Conservation (phyloP, 2,797 vertebrate genomes). For the Myotis myotis region DNA sequence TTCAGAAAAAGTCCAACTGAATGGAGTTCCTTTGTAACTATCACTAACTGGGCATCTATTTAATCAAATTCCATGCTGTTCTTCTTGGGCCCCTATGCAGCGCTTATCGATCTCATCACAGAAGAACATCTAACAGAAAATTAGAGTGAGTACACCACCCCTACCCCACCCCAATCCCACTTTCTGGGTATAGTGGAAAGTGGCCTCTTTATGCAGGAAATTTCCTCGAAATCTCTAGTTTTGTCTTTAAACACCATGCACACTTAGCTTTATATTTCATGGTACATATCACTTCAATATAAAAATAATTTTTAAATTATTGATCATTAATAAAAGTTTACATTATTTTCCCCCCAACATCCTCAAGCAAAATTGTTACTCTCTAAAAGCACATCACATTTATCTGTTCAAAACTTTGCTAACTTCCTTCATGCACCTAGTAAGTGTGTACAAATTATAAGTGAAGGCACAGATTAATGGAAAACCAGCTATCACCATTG, state of each 20-base stretch:
- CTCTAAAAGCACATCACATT: neutral
- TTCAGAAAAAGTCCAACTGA: slow-evolving; percentile 11
- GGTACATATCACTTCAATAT: neutral
- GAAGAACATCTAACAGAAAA: neutral
- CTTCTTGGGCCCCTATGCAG: neutral
- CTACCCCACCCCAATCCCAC: neutral
- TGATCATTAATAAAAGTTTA: neutral
- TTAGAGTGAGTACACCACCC: neutral
- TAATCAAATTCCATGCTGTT: neutral
- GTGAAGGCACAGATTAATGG: neutral
- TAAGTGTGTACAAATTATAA: neutral
- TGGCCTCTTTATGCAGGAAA: neutral
- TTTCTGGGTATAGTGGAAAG: neutral
- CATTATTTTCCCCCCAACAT: neutral
- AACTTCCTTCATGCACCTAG: neutral
- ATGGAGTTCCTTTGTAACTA: neutral
- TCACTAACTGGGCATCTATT: neutral
- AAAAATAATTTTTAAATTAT: slow-evolving; percentile 27
- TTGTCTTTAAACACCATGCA: neutral
- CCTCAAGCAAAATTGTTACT: slow-evolving; percentile 3
- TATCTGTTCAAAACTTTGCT: neutral
- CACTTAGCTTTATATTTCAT: neutral
- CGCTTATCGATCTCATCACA: neutral
- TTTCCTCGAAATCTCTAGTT: neutral
- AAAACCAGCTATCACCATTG: neutral